These are phyloP conservation scores for Dorcus hopei DNA, from an alignment of 2,888 invertebrate genomes.

Conservation along the genomic window DNA sequence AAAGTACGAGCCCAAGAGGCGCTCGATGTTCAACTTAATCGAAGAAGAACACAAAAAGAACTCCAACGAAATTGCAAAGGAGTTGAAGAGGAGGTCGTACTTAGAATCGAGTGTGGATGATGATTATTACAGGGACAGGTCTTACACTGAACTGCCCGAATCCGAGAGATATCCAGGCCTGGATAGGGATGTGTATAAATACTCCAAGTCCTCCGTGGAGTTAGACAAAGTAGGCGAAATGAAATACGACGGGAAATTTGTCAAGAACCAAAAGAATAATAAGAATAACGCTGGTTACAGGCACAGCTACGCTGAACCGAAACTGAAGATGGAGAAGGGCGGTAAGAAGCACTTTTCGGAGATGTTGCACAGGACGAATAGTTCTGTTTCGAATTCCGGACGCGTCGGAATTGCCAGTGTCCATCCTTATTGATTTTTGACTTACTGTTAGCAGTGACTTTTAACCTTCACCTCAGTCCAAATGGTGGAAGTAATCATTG, in stretches of 20 bases:
- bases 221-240: slow-evolving; percentile 36
- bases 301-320: slow-evolving; percentile 68
- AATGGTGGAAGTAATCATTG: no score
- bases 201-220: slow-evolving; percentile 40
- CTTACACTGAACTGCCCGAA: slow-evolving; percentile 54
- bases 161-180: slow-evolving; percentile 55
- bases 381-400: slow-evolving; percentile 45
- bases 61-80: slow-evolving; percentile 51
- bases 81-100: slow-evolving; percentile 50
- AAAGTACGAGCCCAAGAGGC: slow-evolving; percentile 45
- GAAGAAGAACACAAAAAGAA: slow-evolving; percentile 50
- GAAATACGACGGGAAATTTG: slow-evolving; percentile 37
- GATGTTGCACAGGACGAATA: slow-evolving; percentile 47
- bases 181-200: slow-evolving; percentile 45
- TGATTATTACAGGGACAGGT: slow-evolving; percentile 16
- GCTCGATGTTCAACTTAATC: slow-evolving; percentile 48
- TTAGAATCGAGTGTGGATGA: slow-evolving; percentile 39
- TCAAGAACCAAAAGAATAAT: slow-evolving; percentile 38
- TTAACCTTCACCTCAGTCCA: no score
- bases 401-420: slow-evolving; percentile 49
- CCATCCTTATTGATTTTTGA: slow-evolving; percentile 43
- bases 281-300: slow-evolving; percentile 46
- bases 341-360: slow-evolving; percentile 42
- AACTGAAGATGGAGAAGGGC: slow-evolving; percentile 49
- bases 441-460: no score